Evolutionary conservation across 1,140 invertebrate genomes (phyloP), one percentile per base, ranked within the genome.

Genomic region (Holcopasites calliopsidis): DNA sequence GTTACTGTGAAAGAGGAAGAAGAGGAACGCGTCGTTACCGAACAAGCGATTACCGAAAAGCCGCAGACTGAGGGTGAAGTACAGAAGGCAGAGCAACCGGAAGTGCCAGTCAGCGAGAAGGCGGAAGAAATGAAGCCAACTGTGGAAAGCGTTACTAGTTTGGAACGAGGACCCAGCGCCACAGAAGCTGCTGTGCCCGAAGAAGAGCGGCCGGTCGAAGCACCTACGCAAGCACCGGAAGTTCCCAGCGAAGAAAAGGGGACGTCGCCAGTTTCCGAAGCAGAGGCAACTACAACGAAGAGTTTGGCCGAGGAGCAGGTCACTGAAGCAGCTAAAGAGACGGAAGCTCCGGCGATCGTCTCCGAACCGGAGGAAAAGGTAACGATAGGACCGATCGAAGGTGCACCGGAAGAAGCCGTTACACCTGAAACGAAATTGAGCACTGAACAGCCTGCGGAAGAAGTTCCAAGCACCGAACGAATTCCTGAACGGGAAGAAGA

Each of bases 61-160:
- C 86, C 93, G 93, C 79, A 92, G 91, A 80, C 71, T 2, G 93
- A 93, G 88, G 92, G 90, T 47, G 90, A 90, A 70, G 71, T 88
- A 40, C 90, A 76, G 33, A 58, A 42, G 18, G 66, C 68, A 21
- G 10, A 71, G 18, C 52, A 57, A 42, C 16, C 68, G 6, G 81
- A 81, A 21, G 1, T 50, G 18, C 52, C 42, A 2, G 42, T 28
- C 5, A 47, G 76, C 31, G 85, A 77, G 31, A 73, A 85, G 71
- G 80, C 40, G 50, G 86, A 88, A 83, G 69, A 74, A 55, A 62
- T 50, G 3, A 61, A 82, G 80, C 28, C 69, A n/a, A 16, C 62
- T 13, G 71, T 64, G 76, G 80, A 55, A 60, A 54, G 62, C 50
- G 62, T 76, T 16, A 69, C 42, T 28, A 26, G 21, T 28, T 10